phyloP scores from a whole-genome alignment of 2,113 vertebrate genomes.

The Prionailurus bengalensis region DNA sequence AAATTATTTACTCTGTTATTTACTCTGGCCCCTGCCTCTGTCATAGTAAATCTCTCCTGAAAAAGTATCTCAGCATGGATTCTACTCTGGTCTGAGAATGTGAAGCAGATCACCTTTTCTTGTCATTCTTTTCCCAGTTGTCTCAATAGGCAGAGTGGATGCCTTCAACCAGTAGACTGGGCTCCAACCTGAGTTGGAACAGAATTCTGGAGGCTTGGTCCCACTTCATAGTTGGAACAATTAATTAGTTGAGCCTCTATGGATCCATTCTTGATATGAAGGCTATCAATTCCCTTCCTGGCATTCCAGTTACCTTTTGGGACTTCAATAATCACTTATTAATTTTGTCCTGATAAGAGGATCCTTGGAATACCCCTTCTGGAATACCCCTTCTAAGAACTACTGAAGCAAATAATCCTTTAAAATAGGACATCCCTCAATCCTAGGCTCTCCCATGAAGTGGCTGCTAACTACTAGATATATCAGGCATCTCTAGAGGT shows the following conservation, averaged over 20 bases:
- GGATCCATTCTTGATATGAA: not conserved
- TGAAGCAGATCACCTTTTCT: not conserved
- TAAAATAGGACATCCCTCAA: not conserved
- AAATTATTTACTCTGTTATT: not conserved
- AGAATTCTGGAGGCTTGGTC: not conserved
- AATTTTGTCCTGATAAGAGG: not conserved
- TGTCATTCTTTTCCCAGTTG: not conserved
- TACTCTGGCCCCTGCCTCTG: not conserved
- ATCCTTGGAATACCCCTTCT: not conserved
- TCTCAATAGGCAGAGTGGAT: not conserved
- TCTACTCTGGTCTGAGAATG: not conserved
- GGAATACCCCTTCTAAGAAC: not conserved
- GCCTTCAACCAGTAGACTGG: not conserved
- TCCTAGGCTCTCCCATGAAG: not conserved
- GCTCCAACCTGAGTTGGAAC: not conserved
- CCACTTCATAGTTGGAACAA: not conserved
- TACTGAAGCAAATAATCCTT: not conserved
- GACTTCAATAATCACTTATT: not conserved
- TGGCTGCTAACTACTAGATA: not conserved
- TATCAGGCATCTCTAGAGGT: not conserved
- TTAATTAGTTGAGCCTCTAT: not conserved
- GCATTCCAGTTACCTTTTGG: not conserved
- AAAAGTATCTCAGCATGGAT: not conserved
- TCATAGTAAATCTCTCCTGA: not conserved
- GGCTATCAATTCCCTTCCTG: not conserved